Base-by-base conservation (phyloP, 2,888 invertebrate species). In the Sinopyrophorus schimmeli region DNA sequence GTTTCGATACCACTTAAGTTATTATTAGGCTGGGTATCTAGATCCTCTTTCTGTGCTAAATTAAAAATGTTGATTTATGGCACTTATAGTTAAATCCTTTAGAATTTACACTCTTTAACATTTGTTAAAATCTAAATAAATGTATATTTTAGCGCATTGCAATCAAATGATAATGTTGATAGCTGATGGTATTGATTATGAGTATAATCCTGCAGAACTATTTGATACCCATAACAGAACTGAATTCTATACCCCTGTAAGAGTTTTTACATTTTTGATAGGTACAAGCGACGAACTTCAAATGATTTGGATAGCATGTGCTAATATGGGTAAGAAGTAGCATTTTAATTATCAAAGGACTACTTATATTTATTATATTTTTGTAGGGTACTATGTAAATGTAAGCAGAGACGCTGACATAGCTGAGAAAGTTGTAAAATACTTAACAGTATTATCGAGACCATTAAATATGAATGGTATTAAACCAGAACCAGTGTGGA, bases 131-230 rank as follows among this genome's bases (percentile, higher is more conserved):
- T 18, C 18, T 18, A 18, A 18, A 18, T 18, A 18, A 18, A 5
- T 18, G 6, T 18, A 6, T 18, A 18, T 50, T 50, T 69, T 65
- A 43, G 63, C 68, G 1, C 58, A 79, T 57, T 90, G 90, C 70
- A 92, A 92, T 75, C 89, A 95, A 77, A 96, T 96, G 12, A 97
- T 99, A 64, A 97, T 99, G 96, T 76, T 99, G 58, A 88, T 99
- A 61, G 96, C 97, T 7, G 99, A 99, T 74, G 97, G 97, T 10
- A 90, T 97, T 6, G 95, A 97, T 27, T 92, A 93, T 67, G 89
- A 87, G 66, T 94, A 88, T 74, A 84, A 91, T 67, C 44, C 48
- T 6, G 63, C 59, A 10, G 88, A 92, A 62, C 83, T 95, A 39
- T 98, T 98, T 72, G 82, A 89, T 65, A 77, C 80, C 53, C 89